Evolutionary conservation across 92 coral and sea anemone genomes (phyloP).

Genomic region (Parazoanthus swiftii): DNA sequence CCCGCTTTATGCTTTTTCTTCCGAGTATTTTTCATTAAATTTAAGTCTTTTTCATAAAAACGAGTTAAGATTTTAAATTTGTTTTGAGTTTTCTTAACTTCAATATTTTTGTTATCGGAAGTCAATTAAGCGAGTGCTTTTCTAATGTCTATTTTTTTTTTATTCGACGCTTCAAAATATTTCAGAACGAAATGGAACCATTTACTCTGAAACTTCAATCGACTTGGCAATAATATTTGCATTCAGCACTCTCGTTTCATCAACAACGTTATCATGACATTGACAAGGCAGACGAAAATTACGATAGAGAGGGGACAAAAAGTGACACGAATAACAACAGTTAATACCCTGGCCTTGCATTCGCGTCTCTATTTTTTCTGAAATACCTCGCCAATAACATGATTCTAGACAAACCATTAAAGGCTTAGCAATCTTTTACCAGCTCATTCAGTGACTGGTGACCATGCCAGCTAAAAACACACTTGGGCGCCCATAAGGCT

Average conservation of each 20-base stretch:
- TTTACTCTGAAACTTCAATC: background rate
- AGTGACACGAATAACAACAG: background rate
- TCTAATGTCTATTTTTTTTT: background rate
- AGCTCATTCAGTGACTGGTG: background rate
- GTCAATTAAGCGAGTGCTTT: background rate
- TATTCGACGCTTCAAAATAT: background rate
- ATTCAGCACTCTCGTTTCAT: background rate
- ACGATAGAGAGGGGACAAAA: background rate
- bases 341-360: background rate
- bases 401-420: background rate
- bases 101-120: conserved; percentile 22
- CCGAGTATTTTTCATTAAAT: background rate
- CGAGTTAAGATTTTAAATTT: conserved; percentile 14
- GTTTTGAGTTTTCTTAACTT: background rate
- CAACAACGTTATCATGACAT: background rate
- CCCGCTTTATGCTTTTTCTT: background rate
- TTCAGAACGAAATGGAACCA: too few relatives aligned
- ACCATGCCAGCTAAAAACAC: background rate
- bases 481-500: too few relatives aligned
- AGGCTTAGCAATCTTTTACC: background rate
- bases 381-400: background rate
- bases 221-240: background rate
- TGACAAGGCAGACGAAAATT: background rate
- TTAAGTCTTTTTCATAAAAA: conserved; percentile 9
- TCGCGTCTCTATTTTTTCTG: background rate